Percentiles rank a stretch among this genome's conserved stretches.
Evolutionary conservation across 2,888 invertebrate species (phyloP).

Genomic region (Caenorhabditis sp.): DNA sequence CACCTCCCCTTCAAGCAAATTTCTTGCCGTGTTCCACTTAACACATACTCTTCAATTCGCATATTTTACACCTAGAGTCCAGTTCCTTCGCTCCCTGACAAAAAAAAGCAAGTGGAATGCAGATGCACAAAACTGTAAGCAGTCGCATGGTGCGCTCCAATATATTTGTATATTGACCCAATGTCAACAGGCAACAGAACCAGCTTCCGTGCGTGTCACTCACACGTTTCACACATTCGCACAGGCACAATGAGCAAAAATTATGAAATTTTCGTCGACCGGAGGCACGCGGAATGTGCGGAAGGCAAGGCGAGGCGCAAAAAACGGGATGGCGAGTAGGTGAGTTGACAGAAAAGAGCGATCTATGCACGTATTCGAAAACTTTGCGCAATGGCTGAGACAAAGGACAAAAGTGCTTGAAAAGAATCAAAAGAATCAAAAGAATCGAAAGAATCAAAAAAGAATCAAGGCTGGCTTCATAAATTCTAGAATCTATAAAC

Average conservation of each 20-base stretch:
- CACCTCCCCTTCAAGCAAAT: no score
- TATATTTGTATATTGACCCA: constrained; percentile 60
- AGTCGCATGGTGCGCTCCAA: background rate
- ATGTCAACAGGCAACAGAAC: constrained; percentile 57
- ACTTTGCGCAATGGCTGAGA: constrained; percentile 40
- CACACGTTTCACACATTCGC: constrained; percentile 49
- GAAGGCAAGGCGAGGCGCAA: constrained; percentile 36
- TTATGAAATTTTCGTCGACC: constrained; percentile 37
- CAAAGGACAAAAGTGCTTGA: constrained; percentile 21
- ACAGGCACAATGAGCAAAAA: constrained; percentile 47
- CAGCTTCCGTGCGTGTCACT: constrained; percentile 50
- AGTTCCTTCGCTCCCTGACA: background rate
- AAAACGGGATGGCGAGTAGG: constrained; percentile 13
- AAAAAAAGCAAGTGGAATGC: background rate
- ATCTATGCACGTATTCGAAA: constrained; percentile 42
- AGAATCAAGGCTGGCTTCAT: no score
- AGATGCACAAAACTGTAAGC: constrained; percentile 1
- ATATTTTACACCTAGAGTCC: background rate
- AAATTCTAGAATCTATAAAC: no score
- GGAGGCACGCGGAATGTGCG: constrained; percentile 48
- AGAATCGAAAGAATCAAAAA: no score
- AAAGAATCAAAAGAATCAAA: no score
- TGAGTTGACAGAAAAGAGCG: constrained; percentile 5
- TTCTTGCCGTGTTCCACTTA: no score
- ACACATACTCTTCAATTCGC: background rate